Evolutionary conservation across 2,888 invertebrate species (phyloP).

Genomic region (Keiferia lycopersicella): DNA sequence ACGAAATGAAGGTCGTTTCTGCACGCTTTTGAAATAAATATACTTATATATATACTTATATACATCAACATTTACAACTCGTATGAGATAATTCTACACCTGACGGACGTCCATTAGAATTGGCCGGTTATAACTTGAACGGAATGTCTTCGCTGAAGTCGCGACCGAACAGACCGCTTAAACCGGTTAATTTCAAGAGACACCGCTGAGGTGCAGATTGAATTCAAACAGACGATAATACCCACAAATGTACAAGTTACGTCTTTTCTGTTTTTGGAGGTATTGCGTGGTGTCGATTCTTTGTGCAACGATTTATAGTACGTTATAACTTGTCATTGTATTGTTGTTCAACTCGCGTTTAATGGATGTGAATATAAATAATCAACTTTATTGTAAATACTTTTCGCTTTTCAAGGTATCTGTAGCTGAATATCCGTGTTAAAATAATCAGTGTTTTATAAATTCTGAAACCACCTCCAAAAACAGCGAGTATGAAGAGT

Average conservation of each 20-base stretch:
- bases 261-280: constrained; percentile 7
- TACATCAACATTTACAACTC: too few relatives aligned
- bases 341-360: not conserved
- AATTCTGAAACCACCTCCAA: not conserved
- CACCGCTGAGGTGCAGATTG: too few relatives aligned
- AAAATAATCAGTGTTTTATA: constrained; percentile 2
- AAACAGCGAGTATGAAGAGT: constrained; percentile 3
- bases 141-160: too few relatives aligned
- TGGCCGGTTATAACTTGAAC: too few relatives aligned
- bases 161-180: not conserved
- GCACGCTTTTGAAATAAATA: not conserved
- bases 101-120: too few relatives aligned
- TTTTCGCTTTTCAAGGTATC: constrained; percentile 13
- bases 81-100: too few relatives aligned
- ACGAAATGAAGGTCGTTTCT: constrained; percentile 1
- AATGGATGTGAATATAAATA: constrained; percentile 1
- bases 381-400: constrained; percentile 14
- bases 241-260: constrained; percentile 7
- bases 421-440: constrained; percentile 5
- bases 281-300: not conserved
- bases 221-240: not conserved
- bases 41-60: too few relatives aligned
- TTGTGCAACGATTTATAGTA: not conserved
- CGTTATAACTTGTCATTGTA: not conserved
- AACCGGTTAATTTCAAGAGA: too few relatives aligned